Evolutionary conservation across 2,113 vertebrate genomes (phyloP).

Genomic region (Rhinogobius similis): DNA sequence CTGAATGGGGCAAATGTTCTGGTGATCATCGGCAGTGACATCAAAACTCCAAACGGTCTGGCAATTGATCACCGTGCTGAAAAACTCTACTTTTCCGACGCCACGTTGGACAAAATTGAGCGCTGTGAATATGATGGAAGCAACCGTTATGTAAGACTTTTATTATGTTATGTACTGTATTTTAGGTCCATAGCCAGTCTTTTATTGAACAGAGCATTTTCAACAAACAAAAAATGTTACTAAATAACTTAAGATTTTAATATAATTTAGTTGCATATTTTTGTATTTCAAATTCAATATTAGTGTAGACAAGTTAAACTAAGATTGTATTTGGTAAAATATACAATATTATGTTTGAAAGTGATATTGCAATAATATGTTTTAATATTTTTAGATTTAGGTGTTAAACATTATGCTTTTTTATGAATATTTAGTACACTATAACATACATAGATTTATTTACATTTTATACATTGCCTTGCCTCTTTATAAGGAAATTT

Average conservation of each 20-base stretch:
- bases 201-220: neutral
- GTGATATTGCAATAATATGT: too few species aligned
- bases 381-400: neutral
- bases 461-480: too few species aligned
- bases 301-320: too few species aligned
- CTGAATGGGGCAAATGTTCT: constrained; percentile 89
- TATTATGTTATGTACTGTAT: neutral
- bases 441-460: too few species aligned
- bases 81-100: constrained; percentile 96
- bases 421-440: too few species aligned
- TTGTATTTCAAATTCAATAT: neutral
- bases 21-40: constrained; percentile 91
- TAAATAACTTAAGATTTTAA: too few species aligned
- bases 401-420: too few species aligned
- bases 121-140: constrained; percentile 95
- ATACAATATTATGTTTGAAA: too few species aligned
- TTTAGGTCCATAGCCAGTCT: neutral
- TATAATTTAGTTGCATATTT: neutral
- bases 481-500: too few species aligned
- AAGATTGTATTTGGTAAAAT: too few species aligned
- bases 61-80: constrained; percentile 94
- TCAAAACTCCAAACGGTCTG: constrained; percentile 93
- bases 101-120: constrained; percentile 95
- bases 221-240: too few species aligned
- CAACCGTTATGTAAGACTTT: constrained; percentile 85